Conservation (phyloP, 2,888 invertebrate genomes). For the Nemotelus pantherinus region DNA sequence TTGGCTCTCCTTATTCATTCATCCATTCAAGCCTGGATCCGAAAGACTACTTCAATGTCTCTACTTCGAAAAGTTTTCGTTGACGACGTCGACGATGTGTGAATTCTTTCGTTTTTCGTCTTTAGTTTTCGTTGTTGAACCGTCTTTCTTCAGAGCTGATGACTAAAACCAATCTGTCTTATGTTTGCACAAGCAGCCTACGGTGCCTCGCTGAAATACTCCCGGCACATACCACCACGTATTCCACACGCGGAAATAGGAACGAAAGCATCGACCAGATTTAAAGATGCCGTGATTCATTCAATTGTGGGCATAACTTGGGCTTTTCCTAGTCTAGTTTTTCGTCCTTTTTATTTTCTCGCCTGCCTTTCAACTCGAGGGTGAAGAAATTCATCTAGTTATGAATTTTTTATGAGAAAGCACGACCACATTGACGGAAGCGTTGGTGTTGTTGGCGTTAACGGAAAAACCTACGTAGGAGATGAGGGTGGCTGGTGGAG, state of each 20-base stretch:
- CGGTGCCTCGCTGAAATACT: neutral
- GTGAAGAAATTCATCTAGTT: conserved; percentile 29
- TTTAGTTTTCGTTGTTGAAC: neutral
- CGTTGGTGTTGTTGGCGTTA: neutral
- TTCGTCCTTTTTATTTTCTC: neutral
- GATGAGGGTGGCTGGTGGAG: neutral
- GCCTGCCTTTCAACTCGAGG: neutral
- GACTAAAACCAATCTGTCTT: neutral
- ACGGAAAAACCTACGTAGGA: neutral
- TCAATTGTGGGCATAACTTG: conserved; percentile 26
- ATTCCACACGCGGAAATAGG: neutral
- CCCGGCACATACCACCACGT: neutral
- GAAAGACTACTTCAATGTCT: neutral
- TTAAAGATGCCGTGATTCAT: conserved; percentile 28
- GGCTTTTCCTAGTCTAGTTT: neutral
- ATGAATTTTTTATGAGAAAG: conserved; percentile 28
- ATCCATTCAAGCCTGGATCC: neutral
- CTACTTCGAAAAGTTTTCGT: neutral
- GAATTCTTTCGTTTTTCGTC: neutral
- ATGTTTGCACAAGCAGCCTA: neutral
- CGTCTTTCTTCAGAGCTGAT: no score
- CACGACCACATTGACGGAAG: neutral
- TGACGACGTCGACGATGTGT: neutral
- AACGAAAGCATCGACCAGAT: conserved; percentile 19
- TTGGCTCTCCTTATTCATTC: neutral